Conservation (phyloP, 2,888 invertebrate genomes). For the Priocnemis perturbator region DNA sequence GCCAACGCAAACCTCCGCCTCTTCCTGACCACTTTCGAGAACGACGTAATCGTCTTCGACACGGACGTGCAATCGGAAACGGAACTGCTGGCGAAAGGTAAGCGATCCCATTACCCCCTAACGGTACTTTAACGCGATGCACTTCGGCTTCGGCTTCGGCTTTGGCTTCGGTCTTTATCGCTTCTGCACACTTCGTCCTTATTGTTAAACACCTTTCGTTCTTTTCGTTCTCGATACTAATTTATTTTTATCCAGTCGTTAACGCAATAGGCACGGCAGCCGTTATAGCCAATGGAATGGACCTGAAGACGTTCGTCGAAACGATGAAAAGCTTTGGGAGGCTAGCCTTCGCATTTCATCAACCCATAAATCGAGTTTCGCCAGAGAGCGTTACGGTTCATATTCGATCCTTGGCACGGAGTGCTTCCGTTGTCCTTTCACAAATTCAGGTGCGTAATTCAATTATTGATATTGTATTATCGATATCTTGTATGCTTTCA, state of each 20-base stretch:
- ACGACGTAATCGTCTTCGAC: slow-evolving; percentile 54
- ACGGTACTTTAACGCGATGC: slow-evolving; percentile 44
- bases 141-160: slow-evolving; percentile 19
- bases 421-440: slow-evolving; percentile 40
- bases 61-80: slow-evolving; percentile 54
- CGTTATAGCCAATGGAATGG: slow-evolving; percentile 58
- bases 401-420: slow-evolving; percentile 49
- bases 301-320: slow-evolving; percentile 63
- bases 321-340: slow-evolving; percentile 67
- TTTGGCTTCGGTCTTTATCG: no score
- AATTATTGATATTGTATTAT: neutral
- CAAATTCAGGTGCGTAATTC: slow-evolving; percentile 45
- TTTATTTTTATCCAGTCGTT: slow-evolving; percentile 48
- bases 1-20: slow-evolving; percentile 57
- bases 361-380: slow-evolving; percentile 42
- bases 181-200: no score
- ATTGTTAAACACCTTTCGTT: no score
- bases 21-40: slow-evolving; percentile 62
- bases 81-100: slow-evolving; percentile 57
- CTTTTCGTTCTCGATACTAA: no score
- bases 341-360: slow-evolving; percentile 50
- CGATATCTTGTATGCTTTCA: neutral
- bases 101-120: slow-evolving; percentile 49
- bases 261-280: slow-evolving; percentile 61
- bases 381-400: slow-evolving; percentile 43